Conservation (phyloP, 2,113 vertebrate species). For the Indri indri region DNA sequence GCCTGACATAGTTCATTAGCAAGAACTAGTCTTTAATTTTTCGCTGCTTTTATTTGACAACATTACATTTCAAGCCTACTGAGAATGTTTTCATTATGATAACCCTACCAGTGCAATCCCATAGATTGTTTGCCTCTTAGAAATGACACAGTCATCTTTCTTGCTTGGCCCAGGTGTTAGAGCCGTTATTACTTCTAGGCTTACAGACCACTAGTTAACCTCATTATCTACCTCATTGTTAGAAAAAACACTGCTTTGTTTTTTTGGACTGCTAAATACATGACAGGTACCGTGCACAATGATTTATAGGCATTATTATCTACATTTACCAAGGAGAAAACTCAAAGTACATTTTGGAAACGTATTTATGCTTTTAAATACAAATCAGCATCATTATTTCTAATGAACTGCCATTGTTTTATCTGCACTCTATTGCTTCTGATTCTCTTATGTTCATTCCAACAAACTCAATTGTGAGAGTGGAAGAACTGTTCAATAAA, state of each 20-base stretch:
- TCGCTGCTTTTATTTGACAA: not conserved
- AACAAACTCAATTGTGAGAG: not conserved
- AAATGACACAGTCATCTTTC: not conserved
- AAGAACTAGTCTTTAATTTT: slow-evolving; percentile 39
- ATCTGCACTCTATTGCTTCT: not conserved
- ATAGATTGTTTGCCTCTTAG: not conserved
- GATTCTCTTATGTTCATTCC: not conserved
- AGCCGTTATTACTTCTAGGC: not conserved
- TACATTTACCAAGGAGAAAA: slow-evolving; percentile 12
- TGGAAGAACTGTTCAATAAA: not conserved
- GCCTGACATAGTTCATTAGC: not conserved
- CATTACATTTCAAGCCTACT: not conserved
- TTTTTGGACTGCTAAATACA: not conserved
- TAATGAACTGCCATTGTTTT: slow-evolving; percentile 5
- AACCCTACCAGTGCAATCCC: not conserved
- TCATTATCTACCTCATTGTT: not conserved
- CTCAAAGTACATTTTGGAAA: not conserved
- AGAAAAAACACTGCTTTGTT: not conserved
- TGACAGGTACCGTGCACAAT: not conserved
- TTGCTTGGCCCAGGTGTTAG: not conserved
- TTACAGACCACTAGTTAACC: not conserved
- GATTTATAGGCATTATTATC: not conserved
- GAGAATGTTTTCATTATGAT: not conserved
- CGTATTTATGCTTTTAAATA: slow-evolving; percentile 17
- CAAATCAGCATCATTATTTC: not conserved